Conservation (phyloP, 2,113 vertebrate species). For the Laterallus jamaicensis region DNA sequence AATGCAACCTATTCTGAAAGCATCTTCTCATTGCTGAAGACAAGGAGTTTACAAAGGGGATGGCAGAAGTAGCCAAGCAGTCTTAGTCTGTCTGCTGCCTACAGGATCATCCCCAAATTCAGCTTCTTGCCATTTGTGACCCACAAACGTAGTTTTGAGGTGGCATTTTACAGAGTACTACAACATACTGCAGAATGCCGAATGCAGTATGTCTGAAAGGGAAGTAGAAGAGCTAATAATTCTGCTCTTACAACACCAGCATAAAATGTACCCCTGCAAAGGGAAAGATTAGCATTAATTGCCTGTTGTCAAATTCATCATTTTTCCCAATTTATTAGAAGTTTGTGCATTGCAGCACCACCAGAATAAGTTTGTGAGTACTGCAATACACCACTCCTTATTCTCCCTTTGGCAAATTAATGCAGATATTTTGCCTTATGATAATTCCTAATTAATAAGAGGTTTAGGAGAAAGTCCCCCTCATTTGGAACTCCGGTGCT, state of each 20-base stretch:
- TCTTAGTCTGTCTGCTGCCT: background rate
- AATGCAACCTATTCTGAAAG: background rate
- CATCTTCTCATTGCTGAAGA: background rate
- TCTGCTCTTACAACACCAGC: constrained; percentile 37
- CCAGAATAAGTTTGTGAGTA: constrained; percentile 27
- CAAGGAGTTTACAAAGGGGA: background rate
- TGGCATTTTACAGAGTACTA: background rate
- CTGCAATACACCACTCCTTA: constrained; percentile 58
- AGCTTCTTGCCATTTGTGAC: background rate
- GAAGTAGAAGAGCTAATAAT: background rate
- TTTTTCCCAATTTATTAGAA: constrained; percentile 59
- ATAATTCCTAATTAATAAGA: constrained; percentile 69
- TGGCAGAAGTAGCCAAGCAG: background rate
- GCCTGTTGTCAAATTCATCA: constrained; percentile 63
- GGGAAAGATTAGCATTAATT: constrained; percentile 57
- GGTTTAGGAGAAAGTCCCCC: constrained; percentile 52
- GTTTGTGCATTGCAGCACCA: constrained; percentile 52
- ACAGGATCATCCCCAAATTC: background rate
- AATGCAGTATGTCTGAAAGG: background rate
- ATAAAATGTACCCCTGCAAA: constrained; percentile 50
- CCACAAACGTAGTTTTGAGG: background rate
- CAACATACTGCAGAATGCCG: background rate
- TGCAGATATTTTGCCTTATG: constrained; percentile 57
- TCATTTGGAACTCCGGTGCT: constrained; percentile 52
- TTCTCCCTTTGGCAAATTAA: constrained; percentile 51